A percentile compares a stretch with the other conserved stretches of the same genome.
These are phyloP conservation scores for Meriones unguiculatus DNA, from an alignment of 2,113 vertebrate genomes.

Conservation along the genomic window DNA sequence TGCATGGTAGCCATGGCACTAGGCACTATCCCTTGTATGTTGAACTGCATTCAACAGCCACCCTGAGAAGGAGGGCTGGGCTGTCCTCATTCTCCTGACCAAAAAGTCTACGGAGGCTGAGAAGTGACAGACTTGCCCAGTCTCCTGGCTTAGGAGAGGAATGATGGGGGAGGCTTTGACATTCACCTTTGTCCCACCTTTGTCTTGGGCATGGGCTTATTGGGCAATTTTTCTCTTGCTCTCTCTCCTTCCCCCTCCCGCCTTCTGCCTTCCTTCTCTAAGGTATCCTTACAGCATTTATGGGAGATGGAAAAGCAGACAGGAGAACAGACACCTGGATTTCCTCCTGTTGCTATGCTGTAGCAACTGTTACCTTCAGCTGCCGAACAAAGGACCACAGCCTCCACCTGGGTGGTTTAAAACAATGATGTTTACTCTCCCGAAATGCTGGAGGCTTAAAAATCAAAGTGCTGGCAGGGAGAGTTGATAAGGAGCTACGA, in stretches of 20 bases:
- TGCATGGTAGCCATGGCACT: too few relatives aligned
- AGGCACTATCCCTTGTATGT: neutral
- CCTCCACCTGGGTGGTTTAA: neutral
- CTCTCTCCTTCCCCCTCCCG: accelerated
- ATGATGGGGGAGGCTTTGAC: neutral
- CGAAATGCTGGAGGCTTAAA: neutral
- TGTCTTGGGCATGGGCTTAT: neutral
- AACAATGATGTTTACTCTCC: neutral
- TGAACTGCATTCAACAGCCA: neutral
- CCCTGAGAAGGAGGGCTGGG: neutral
- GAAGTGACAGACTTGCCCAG: neutral
- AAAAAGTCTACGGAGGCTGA: neutral
- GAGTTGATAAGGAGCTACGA: neutral
- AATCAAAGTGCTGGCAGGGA: neutral
- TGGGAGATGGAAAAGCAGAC: neutral
- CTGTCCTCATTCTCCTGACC: neutral
- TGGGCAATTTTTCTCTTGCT: neutral
- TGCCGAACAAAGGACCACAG: neutral
- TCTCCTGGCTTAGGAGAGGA: neutral
- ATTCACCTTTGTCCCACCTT: neutral
- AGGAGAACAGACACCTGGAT: neutral
- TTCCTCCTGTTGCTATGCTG: too few relatives aligned
- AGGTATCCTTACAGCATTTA: neutral
- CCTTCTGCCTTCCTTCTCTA: neutral
- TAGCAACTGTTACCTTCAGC: neutral